Evolutionary conservation across 2,113 vertebrate species (phyloP).

Genomic region (Oophaga pumilio): DNA sequence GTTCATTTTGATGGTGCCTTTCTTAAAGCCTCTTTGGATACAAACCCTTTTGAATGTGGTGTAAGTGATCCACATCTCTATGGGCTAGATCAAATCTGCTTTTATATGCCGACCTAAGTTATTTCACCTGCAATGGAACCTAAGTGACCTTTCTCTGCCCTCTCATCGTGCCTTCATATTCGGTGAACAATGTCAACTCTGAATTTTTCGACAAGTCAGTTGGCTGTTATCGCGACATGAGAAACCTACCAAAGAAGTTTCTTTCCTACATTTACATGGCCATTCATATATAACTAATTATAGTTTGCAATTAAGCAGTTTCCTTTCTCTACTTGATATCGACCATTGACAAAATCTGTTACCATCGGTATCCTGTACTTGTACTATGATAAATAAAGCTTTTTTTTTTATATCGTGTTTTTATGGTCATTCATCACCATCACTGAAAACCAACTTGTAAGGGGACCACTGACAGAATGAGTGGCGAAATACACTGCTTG

Average conservation of each 20-base stretch:
- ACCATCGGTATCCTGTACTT: conserved; percentile 19
- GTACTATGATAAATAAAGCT: conserved; percentile 49
- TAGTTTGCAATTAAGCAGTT: conserved; percentile 8
- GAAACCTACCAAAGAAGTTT: conserved; percentile 4
- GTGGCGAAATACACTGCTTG: no score
- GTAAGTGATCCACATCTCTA: not conserved
- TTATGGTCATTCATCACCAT: not conserved
- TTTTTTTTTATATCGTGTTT: conserved; percentile 25
- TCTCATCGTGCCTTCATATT: conserved; percentile 48
- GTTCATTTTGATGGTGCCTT: conserved; percentile 27
- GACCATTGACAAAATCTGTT: not conserved
- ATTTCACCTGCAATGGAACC: not conserved
- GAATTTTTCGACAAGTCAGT: not conserved
- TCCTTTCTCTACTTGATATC: not conserved
- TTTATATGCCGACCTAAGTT: not conserved
- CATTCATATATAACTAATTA: not conserved
- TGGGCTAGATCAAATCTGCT: not conserved
- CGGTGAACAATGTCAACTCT: not conserved
- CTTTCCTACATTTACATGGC: conserved; percentile 2
- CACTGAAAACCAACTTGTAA: no score
- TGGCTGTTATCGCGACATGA: not conserved
- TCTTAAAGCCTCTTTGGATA: not conserved
- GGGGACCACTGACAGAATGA: no score
- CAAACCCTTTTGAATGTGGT: not conserved
- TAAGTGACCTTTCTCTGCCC: conserved; percentile 44